These are phyloP conservation scores for Dryoscopus gambensis DNA, from an alignment of 2,113 vertebrate genomes.

Conservation along the genomic window DNA sequence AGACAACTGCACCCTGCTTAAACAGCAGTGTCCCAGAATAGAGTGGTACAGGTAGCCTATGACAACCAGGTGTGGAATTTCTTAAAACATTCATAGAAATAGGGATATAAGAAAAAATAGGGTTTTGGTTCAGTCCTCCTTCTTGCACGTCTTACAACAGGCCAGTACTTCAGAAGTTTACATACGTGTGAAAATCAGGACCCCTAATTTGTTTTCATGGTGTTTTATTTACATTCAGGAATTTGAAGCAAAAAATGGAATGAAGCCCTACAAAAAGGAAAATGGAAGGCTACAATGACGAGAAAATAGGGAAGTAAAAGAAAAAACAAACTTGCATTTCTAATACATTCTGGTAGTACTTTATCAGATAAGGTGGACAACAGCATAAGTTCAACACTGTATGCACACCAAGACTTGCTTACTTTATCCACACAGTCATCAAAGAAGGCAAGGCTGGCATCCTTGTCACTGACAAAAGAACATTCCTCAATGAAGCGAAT, in stretches of 20 bases:
- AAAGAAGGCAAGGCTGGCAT: slow-evolving; percentile 96
- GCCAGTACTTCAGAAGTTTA: neutral
- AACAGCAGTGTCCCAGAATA: neutral
- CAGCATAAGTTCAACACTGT: neutral
- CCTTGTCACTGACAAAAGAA: slow-evolving; percentile 98
- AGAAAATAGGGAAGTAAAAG: neutral
- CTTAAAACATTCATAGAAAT: neutral
- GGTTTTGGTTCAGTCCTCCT: neutral
- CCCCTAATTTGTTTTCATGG: neutral
- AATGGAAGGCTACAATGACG: neutral
- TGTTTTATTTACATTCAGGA: neutral
- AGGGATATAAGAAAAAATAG: neutral
- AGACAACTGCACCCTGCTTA: slow-evolving; percentile 9
- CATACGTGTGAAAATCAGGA: neutral
- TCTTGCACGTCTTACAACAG: neutral
- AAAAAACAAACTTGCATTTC: neutral
- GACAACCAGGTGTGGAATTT: neutral
- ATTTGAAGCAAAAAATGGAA: neutral
- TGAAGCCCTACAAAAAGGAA: neutral
- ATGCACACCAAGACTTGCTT: slow-evolving; percentile 42
- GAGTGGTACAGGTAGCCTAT: neutral
- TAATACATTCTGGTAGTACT: neutral
- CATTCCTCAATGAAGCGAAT: slow-evolving; percentile 99
- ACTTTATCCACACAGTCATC: slow-evolving; percentile 99
- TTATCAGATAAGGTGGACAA: neutral